Percentiles rank a stretch among this genome's conserved stretches.
Evolutionary conservation across 2,113 vertebrate species (phyloP).

Genomic region (Sterna hirundo): DNA sequence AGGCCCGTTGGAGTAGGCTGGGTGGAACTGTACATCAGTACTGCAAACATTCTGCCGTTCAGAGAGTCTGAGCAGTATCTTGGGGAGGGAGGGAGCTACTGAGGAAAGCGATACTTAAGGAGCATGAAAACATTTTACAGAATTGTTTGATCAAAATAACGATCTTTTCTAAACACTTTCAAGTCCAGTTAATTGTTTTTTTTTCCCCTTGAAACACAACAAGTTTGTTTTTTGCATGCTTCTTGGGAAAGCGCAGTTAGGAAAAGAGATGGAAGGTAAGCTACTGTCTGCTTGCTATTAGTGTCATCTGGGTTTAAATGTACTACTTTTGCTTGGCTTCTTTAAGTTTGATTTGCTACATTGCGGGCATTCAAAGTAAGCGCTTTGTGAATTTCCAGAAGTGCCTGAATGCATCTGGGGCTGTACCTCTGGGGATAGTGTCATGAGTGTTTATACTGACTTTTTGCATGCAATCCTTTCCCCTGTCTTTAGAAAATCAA

Average conservation of each 20-base stretch:
- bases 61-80: not conserved
- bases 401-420: constrained; percentile 21
- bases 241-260: constrained; percentile 79
- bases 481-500: constrained; percentile 64
- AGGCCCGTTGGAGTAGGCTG: not conserved
- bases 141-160: not conserved
- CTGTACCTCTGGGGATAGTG: not conserved
- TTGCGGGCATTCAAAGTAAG: not conserved
- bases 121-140: not conserved
- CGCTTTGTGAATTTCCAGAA: constrained; percentile 3
- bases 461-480: not conserved
- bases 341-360: constrained; percentile 5
- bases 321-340: constrained; percentile 35
- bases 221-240: constrained; percentile 81
- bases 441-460: not conserved
- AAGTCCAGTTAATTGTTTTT: constrained; percentile 45
- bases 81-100: not conserved
- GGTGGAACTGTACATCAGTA: not conserved
- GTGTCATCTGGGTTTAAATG: constrained; percentile 23
- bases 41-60: not conserved
- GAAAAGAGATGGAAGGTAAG: constrained; percentile 82
- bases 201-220: constrained; percentile 54
- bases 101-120: not conserved
- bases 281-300: constrained; percentile 21
- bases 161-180: not conserved